Evolutionary conservation across 2,888 invertebrate species (phyloP), one percentile per base, ranked within the genome.

Genomic region (Galeopsomyia nigrocyanea): DNA sequence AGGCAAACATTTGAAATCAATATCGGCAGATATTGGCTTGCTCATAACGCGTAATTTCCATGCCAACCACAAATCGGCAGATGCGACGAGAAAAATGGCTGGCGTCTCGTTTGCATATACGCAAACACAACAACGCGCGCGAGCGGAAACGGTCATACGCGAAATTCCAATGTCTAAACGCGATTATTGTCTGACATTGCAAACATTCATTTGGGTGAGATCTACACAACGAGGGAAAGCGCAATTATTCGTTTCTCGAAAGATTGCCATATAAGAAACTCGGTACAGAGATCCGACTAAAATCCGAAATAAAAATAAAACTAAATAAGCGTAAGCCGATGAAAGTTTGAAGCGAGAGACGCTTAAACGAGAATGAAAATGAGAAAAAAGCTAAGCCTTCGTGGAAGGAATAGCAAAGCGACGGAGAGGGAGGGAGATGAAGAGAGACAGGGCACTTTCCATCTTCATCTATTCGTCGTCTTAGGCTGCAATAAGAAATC

Each of bases 401-500:
- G 57, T 58, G 19, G 47, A 14, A 19, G 51, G n/a, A 26, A 13
- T 5, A 2, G 55, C n/a, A 21, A 51, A 39, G 55, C 46, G 16
- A 55, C n/a, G 13, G 47, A 26, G 46, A 14, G 22, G 64, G 56
- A 49, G 55, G 61, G 60, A n/a, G 13, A 31, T 21, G 21, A 58
- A 49, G 60, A 56, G 55, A 65, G 17, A 17, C 55, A 51, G 13
- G 49, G 51, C 21, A 68, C 55, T 71, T 74, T 74, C 70, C 74
- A 71, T 68, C 68, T 68, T 68, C 74, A 64, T 70, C 67, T 68
- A 56, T 71, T 68, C 10, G 68, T 68, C 68, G 68, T 68, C 70
- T 71, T 53, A 61, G 58, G 53, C 47, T 61, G 75, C 72, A 72
- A 70, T 68, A 71, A 70, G 71, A 49, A 73, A 76, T 77, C 75